Evolutionary conservation across 2,113 vertebrate genomes (phyloP).

Genomic region (Ovibos moschatus): DNA sequence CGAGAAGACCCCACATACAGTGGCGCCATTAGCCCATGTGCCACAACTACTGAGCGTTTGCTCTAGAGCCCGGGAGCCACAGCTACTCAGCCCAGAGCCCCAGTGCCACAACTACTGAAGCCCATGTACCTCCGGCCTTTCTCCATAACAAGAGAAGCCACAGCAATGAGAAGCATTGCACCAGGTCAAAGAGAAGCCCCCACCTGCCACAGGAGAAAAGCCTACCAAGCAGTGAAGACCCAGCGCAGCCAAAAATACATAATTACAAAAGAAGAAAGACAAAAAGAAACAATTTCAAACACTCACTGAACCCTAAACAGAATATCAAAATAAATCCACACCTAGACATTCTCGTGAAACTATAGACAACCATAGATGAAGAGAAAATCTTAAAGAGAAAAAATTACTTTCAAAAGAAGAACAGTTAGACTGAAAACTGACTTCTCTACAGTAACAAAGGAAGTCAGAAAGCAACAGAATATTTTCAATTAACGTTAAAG

Average conservation of each 20-base stretch:
- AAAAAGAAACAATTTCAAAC: not conserved
- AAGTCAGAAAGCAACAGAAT: not conserved
- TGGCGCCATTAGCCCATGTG: not conserved
- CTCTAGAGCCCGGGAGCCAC: not conserved
- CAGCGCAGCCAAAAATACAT: not conserved
- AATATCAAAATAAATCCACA: not conserved
- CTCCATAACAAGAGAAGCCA: not conserved
- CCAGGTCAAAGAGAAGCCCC: not conserved
- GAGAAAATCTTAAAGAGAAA: not conserved
- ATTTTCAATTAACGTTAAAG: constrained; percentile 35
- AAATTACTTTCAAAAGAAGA: not conserved
- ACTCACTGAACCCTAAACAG: not conserved
- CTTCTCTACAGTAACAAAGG: not conserved
- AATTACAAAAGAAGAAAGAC: not conserved
- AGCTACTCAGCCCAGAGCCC: not conserved
- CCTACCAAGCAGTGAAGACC: not conserved
- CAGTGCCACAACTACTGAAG: not conserved
- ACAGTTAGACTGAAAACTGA: not conserved
- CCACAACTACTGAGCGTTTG: not conserved
- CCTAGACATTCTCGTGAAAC: not conserved
- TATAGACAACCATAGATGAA: not conserved
- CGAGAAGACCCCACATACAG: not conserved
- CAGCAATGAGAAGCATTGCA: not conserved
- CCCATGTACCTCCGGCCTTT: not conserved
- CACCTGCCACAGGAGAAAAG: not conserved